Conservation (phyloP, 2,113 vertebrate species). For the Colistium nudipinnis region DNA sequence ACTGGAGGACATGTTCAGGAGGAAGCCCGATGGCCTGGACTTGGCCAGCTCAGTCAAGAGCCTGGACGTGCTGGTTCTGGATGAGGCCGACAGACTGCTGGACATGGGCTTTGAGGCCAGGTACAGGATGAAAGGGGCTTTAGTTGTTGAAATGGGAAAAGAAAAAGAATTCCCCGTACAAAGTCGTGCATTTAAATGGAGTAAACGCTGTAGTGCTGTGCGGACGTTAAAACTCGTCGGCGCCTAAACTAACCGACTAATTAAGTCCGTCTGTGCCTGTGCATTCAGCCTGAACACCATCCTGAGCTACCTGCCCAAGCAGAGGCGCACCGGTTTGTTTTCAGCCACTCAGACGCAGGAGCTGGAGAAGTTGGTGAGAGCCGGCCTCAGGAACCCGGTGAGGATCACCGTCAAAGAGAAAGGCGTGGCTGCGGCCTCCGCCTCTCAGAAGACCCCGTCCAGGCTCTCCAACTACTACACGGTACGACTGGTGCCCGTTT, state of each 20-base stretch:
- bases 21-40: constrained; percentile 91
- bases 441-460: constrained; percentile 88
- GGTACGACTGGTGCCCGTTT: constrained; percentile 72
- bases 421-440: constrained; percentile 83
- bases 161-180: background rate
- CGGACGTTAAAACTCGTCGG: no score
- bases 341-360: constrained; percentile 98
- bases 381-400: constrained; percentile 94
- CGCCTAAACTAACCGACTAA: background rate
- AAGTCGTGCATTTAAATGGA: background rate
- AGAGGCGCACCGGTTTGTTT: constrained; percentile 94
- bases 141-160: no score
- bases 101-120: constrained; percentile 98
- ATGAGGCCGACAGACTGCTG: constrained; percentile 94
- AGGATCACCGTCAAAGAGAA: constrained; percentile 96
- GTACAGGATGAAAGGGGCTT: constrained; percentile 62
- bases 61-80: constrained; percentile 93
- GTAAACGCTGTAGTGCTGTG: background rate
- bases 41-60: constrained; percentile 85
- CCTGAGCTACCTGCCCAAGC: constrained; percentile 90
- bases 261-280: background rate
- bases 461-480: constrained; percentile 93
- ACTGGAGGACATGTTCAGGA: constrained; percentile 95
- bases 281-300: constrained; percentile 89
- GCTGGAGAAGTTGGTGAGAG: constrained; percentile 94